phyloP scores from a whole-genome alignment of 2,888 invertebrate genomes.

The Aquatica leii region DNA sequence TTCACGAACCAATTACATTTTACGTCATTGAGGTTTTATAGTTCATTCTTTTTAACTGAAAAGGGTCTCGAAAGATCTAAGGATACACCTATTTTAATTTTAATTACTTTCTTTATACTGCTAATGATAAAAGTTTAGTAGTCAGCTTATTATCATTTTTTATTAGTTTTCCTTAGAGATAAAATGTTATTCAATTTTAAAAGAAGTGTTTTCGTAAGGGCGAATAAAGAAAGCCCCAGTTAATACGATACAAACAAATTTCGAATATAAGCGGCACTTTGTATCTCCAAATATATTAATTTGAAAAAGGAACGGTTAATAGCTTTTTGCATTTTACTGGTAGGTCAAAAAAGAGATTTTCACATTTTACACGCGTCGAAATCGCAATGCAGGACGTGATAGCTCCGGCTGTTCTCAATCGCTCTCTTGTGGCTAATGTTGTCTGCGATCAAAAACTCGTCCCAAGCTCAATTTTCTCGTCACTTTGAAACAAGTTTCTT shows the following conservation, averaged over 20 bases:
- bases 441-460: conserved; percentile 54
- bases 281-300: background rate
- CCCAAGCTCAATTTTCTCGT: conserved; percentile 53
- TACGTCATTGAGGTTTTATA: conserved; percentile 20
- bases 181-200: conserved; percentile 29
- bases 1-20: conserved; percentile 26
- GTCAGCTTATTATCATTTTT: conserved; percentile 27
- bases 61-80: conserved; percentile 19
- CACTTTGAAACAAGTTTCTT: conserved; percentile 55
- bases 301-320: too few species aligned
- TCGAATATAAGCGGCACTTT: background rate
- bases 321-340: conserved; percentile 7
- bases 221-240: background rate
- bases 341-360: conserved; percentile 19
- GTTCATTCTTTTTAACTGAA: conserved; percentile 25
- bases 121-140: conserved; percentile 34
- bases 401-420: conserved; percentile 46
- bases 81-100: conserved; percentile 34
- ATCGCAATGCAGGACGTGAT: conserved; percentile 39
- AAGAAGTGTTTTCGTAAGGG: conserved; percentile 15
- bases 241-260: background rate
- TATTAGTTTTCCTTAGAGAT: conserved; percentile 27
- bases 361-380: conserved; percentile 31
- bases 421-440: conserved; percentile 54
- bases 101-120: conserved; percentile 33